Percentiles rank a stretch among this genome's conserved stretches.
Evolutionary conservation across 1,140 invertebrate genomes (phyloP).

Genomic region (Catajapyx aquilonaris): DNA sequence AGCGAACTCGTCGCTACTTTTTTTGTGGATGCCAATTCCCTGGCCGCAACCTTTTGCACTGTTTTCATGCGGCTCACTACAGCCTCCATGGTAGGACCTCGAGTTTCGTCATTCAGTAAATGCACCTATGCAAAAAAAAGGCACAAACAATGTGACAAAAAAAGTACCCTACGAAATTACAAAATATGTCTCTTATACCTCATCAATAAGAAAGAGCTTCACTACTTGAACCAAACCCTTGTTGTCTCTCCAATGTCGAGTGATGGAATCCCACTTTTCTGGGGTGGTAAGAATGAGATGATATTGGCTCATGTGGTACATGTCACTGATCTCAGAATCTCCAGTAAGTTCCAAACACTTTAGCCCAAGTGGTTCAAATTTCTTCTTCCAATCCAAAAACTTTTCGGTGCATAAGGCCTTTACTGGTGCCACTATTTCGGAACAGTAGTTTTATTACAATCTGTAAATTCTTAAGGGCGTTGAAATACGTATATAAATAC

Average conservation of each 20-base stretch:
- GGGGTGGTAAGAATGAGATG: conserved; percentile 57
- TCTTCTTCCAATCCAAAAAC: conserved; percentile 43
- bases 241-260: conserved; percentile 44
- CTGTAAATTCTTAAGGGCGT: not conserved
- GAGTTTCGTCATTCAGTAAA: conserved; percentile 39
- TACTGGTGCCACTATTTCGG: conserved; percentile 44
- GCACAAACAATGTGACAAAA: not conserved
- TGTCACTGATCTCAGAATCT: conserved; percentile 42
- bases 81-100: conserved; percentile 56
- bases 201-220: conserved; percentile 58
- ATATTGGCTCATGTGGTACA: conserved; percentile 22
- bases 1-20: not conserved
- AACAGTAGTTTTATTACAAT: not conserved
- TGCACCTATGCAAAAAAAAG: conserved; percentile 25
- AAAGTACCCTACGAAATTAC: conserved; percentile 2
- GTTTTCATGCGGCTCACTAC: conserved; percentile 57
- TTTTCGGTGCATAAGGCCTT: conserved; percentile 56
- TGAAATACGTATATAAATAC: too few relatives aligned
- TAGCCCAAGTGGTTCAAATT: conserved; percentile 38
- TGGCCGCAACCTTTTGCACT: conserved; percentile 15
- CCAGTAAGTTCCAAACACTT: conserved; percentile 49
- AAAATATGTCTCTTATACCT: conserved; percentile 24
- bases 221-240: conserved; percentile 33
- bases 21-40: conserved; percentile 5
- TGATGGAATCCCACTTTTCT: conserved; percentile 66